phyloP scores from a whole-genome alignment of 2,797 vertebrate species.

The Sternotherus odoratus region DNA sequence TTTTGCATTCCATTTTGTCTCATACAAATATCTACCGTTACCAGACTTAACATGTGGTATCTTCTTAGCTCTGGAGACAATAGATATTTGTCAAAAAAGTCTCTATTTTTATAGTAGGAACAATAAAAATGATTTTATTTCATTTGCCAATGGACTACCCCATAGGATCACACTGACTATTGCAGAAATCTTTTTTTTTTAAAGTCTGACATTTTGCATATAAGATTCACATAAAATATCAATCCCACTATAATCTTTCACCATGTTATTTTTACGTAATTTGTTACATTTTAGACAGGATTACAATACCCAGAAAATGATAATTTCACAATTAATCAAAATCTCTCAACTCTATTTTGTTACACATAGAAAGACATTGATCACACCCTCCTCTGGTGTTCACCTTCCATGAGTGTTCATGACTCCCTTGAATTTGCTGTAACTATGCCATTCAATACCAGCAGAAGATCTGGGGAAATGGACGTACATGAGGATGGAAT shows the following conservation, averaged over 20 bases:
- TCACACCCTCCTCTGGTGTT: not conserved
- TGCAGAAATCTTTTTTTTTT: not conserved
- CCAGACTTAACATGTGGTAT: accelerated
- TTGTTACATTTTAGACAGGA: slow-evolving; percentile 3
- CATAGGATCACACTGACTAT: not conserved
- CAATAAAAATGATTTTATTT: not conserved
- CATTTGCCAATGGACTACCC: slow-evolving; percentile 43
- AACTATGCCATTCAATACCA: not conserved
- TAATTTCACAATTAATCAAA: not conserved
- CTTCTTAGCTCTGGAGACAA: not conserved
- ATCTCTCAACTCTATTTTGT: not conserved
- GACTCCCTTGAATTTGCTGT: not conserved
- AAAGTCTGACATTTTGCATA: not conserved
- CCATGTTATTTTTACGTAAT: slow-evolving; percentile 40
- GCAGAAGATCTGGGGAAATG: not conserved
- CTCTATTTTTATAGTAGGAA: not conserved
- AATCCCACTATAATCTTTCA: slow-evolving; percentile 17
- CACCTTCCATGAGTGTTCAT: not conserved
- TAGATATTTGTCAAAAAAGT: not conserved
- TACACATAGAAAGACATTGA: not conserved
- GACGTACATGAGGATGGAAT: not conserved
- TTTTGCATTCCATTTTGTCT: not conserved
- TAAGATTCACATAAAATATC: not conserved
- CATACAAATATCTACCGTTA: not conserved
- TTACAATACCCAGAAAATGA: not conserved